phyloP scores from a whole-genome alignment of 2,888 invertebrate genomes.

The Tachina grossa region DNA sequence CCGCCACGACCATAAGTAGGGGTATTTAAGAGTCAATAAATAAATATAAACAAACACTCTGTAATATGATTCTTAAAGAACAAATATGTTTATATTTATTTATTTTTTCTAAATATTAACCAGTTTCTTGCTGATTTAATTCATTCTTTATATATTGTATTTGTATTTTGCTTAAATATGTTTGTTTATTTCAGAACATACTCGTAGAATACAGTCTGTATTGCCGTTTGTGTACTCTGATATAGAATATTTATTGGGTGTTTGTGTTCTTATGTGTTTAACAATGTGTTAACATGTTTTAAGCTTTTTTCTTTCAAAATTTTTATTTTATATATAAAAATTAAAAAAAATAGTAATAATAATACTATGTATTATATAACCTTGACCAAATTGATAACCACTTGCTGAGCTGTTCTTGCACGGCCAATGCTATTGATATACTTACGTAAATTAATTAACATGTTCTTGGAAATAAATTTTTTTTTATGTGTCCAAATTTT shows the following conservation, averaged over 20 bases:
- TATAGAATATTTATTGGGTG: conserved; percentile 21
- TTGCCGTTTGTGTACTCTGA: conserved; percentile 26
- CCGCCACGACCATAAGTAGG: conserved; percentile 39
- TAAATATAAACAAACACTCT: not conserved
- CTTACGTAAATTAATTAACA: conserved; percentile 6
- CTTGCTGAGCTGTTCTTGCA: conserved; percentile 52
- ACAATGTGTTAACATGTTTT: conserved; percentile 68
- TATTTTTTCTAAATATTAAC: conserved; percentile 32
- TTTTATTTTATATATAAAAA: conserved; percentile 27
- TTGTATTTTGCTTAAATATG: not conserved
- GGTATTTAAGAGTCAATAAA: conserved; percentile 5
- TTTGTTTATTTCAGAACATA: conserved; percentile 18
- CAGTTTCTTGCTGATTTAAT: conserved; percentile 51
- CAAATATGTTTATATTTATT: not conserved
- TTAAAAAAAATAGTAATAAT: conserved; percentile 34
- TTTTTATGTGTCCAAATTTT: conserved; percentile 19
- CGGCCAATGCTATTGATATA: conserved; percentile 23
- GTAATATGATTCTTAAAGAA: conserved; percentile 34
- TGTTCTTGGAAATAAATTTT: not conserved
- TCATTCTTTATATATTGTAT: conserved; percentile 23
- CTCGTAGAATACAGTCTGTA: not conserved
- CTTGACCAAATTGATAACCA: conserved; percentile 80
- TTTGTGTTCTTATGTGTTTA: conserved; percentile 52
- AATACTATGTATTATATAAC: conserved; percentile 72
- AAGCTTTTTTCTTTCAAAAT: conserved; percentile 10